Evolutionary conservation across 2,113 vertebrate species (phyloP), one percentile per base, ranked within the genome.

Genomic region (Austrofundulus limnaeus): DNA sequence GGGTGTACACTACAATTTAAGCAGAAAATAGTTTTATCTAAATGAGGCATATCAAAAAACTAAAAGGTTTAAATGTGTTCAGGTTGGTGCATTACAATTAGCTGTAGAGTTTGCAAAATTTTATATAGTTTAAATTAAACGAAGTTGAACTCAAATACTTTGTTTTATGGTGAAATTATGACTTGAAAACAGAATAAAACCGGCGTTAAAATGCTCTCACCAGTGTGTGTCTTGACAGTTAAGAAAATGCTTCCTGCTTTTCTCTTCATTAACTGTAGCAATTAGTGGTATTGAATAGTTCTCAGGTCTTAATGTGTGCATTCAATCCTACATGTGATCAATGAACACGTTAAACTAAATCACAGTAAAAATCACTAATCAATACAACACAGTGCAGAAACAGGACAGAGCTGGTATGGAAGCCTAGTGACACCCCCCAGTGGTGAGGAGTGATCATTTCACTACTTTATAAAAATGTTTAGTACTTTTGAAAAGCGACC

Each of bases 301-400:
- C 57, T 77, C 70, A 64, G 57, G 5, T 45, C 28, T 45, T 41
- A 80, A 70, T 39, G 70, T 50, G 63, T 9, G 0, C 21, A 39
- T 45, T 45, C 37, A 1, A 41, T 19, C 50, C 16, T 17, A 48
- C 28, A 42, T 38, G 34, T 43, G 2, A 62, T 85, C 73, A 75
- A 69, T 77, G 34, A 4, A 17, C 37, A 49, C 77, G 63, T 47
- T 54, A 58, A 43, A 51, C 20, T 47, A 74, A 78, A 78, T 70
- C 24, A 61, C 67, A 75, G 17, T 39, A 21, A 84, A 72, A 70
- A 75, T 43, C 51, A 48, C 48, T 42, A 58, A 66, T 85, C 80
- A 77, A 83, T 86, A 53, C 14, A n/a, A 12, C 17, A 25, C 39
- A 54, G 54, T 53, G 5, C 14, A 45, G 10, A 41, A 53, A n/a